Conservation (phyloP, 2,888 invertebrate genomes). For the Ecdyonurus torrentis region DNA sequence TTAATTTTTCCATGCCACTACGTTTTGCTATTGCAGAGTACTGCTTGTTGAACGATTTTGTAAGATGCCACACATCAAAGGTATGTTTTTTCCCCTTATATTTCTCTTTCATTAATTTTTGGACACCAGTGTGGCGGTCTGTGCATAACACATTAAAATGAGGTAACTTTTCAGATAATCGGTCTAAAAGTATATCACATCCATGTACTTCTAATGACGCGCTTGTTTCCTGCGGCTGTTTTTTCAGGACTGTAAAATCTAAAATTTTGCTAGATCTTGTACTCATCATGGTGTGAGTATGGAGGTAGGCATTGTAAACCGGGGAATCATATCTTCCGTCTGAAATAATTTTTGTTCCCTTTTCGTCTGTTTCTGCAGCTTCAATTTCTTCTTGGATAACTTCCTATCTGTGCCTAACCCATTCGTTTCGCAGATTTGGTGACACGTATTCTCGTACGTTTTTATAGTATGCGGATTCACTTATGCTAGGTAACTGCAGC, state of each 20-base stretch:
- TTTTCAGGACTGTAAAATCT: not conserved
- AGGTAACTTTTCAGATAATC: not conserved
- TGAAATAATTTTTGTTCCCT: not conserved
- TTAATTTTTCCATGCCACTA: not conserved
- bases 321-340: not conserved
- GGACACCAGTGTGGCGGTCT: not conserved
- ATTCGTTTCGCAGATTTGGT: not conserved
- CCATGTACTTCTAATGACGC: not conserved
- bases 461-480: not conserved
- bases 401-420: not conserved
- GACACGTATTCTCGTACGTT: not conserved
- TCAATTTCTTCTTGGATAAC: not conserved
- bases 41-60: not conserved
- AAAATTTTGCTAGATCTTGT: not conserved
- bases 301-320: not conserved
- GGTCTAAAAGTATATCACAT: not conserved
- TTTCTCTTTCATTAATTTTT: not conserved
- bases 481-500: not conserved
- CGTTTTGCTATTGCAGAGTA: not conserved
- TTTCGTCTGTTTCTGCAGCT: not conserved
- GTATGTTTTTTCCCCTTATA: not conserved
- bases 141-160: not conserved
- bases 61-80: not conserved
- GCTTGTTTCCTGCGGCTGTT: not conserved
- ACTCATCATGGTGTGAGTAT: not conserved